A percentile compares a stretch with the other conserved stretches of the same genome.
phyloP scores from a whole-genome alignment of 2,113 vertebrate genomes.

The Tragelaphus buxtoni region DNA sequence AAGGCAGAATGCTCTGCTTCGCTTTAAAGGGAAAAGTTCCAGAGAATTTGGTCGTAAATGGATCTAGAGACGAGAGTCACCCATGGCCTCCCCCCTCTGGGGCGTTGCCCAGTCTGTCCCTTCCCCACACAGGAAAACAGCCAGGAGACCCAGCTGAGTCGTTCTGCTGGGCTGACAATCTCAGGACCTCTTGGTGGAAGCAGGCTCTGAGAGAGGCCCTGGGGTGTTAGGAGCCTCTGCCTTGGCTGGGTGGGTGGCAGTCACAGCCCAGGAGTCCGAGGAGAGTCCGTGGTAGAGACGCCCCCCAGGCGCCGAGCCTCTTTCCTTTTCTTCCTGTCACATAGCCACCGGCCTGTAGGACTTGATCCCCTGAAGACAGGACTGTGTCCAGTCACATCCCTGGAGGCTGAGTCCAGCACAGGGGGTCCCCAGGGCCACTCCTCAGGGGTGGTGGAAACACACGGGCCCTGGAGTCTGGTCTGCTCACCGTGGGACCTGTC shows the following conservation, averaged over 20 bases:
- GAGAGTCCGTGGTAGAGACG: background rate
- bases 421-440: too few species aligned
- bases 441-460: background rate
- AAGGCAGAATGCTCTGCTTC: background rate
- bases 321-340: background rate
- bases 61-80: background rate
- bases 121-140: background rate
- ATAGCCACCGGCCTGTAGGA: background rate
- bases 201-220: background rate
- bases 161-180: background rate
- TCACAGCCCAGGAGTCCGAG: background rate
- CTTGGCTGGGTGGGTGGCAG: background rate
- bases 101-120: background rate
- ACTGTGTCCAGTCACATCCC: background rate
- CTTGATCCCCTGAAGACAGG: accelerated
- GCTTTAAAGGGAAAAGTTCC: background rate
- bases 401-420: background rate
- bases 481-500: accelerated
- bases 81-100: background rate
- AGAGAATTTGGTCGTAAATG: background rate
- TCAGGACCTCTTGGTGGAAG: background rate
- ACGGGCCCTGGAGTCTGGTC: background rate
- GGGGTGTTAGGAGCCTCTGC: background rate
- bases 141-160: accelerated
- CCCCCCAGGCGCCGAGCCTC: background rate